Percentiles rank a stretch among this genome's conserved stretches.
These are phyloP conservation scores for Drosophila ezoana DNA, from an alignment of 2,888 invertebrate species.

Conservation along the genomic window DNA sequence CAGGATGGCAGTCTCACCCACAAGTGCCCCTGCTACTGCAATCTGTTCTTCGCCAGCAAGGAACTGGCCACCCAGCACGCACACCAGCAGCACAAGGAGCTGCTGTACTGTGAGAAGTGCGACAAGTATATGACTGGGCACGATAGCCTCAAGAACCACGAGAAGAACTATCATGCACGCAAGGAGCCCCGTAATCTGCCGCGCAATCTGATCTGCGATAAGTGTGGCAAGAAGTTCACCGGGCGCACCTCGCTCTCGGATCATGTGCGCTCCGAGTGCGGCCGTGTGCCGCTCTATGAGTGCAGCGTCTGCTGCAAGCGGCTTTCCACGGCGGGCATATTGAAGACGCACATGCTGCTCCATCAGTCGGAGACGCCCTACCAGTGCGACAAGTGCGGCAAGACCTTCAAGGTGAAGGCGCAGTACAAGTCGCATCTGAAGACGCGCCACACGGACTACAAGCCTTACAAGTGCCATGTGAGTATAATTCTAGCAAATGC, in stretches of 20 bases:
- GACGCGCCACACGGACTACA: conserved; percentile 85
- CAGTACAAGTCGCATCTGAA: conserved; percentile 83
- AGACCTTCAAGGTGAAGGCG: conserved; percentile 83
- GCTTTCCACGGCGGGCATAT: conserved; percentile 84
- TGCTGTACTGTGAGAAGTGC: conserved; percentile 85
- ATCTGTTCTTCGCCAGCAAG: conserved; percentile 83
- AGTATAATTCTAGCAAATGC: conserved; percentile 36
- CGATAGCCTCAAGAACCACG: conserved; percentile 85
- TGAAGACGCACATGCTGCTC: conserved; percentile 85
- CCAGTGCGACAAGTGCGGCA: conserved; percentile 83
- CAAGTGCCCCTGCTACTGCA: conserved; percentile 85
- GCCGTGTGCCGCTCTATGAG: conserved; percentile 82
- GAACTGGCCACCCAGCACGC: conserved; percentile 85
- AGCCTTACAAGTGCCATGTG: conserved; percentile 86
- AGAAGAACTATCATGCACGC: conserved; percentile 76
- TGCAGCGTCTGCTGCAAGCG: conserved; percentile 84
- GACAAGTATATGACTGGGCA: conserved; percentile 85
- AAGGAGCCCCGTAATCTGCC: conserved; percentile 73
- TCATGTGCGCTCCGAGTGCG: conserved; percentile 85
- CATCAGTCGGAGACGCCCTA: conserved; percentile 84
- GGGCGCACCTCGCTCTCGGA: conserved; percentile 84
- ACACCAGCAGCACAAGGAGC: conserved; percentile 82
- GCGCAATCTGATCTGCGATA: conserved; percentile 83
- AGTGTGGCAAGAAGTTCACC: conserved; percentile 83
- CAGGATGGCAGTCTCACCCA: conserved; percentile 80